phyloP scores from a whole-genome alignment of 2,797 vertebrate species.

The Buceros bicornis region DNA sequence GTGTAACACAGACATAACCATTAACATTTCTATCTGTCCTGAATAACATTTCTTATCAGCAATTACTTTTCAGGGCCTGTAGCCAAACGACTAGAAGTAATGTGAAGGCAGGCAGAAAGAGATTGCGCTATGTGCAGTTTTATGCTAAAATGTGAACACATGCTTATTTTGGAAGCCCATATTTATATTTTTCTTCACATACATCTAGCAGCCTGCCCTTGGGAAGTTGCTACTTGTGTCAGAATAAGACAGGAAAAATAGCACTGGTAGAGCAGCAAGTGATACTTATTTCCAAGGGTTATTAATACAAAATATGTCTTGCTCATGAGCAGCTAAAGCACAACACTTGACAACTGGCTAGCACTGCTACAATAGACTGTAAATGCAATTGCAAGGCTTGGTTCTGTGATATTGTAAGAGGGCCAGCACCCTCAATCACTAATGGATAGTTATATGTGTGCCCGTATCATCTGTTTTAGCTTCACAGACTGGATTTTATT shows the following conservation, averaged over 20 bases:
- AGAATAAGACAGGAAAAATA: conserved; percentile 1
- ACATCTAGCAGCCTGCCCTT: not conserved
- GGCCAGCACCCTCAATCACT: not conserved
- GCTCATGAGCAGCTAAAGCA: not conserved
- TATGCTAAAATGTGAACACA: not conserved
- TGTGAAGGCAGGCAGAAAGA: not conserved
- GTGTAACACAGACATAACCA: conserved; percentile 6
- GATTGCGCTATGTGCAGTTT: not conserved
- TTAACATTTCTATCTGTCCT: conserved; percentile 29
- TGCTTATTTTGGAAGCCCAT: not conserved
- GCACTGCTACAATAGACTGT: not conserved
- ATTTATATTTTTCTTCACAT: not conserved
- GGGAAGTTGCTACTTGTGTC: not conserved
- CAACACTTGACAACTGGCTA: not conserved
- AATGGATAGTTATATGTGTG: not conserved
- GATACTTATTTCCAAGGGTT: not conserved
- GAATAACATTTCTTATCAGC: conserved; percentile 23
- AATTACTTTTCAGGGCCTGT: conserved; percentile 4
- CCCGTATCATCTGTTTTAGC: not conserved
- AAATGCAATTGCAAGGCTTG: not conserved
- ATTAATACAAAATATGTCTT: not conserved
- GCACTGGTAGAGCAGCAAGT: not conserved
- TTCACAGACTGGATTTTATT: conserved; percentile 17
- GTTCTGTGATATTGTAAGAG: not conserved
- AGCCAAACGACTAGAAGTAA: not conserved